A percentile compares a stretch with the other conserved stretches of the same genome.
Conservation (phyloP, 2,888 invertebrate species). For the Petrophora chlorosata region DNA sequence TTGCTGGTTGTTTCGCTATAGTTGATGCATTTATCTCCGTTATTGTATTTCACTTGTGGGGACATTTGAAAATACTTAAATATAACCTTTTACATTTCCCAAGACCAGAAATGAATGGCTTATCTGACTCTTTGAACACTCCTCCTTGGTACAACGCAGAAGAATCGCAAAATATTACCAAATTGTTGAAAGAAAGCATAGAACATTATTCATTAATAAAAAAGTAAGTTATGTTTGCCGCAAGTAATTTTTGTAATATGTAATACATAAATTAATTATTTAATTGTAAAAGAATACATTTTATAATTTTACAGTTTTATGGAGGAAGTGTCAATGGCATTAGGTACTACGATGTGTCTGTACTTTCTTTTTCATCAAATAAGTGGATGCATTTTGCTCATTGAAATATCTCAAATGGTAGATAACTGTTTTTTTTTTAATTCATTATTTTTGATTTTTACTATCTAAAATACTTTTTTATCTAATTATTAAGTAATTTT, state of each 20-base stretch:
- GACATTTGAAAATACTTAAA: conserved; percentile 8
- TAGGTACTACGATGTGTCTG: background rate
- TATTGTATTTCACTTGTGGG: conserved; percentile 5
- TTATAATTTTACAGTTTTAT: conserved; percentile 2
- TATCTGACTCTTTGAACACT: background rate
- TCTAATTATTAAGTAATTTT: background rate
- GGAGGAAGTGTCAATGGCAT: background rate
- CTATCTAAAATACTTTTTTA: background rate
- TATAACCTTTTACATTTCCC: conserved; percentile 2
- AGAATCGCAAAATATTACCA: background rate
- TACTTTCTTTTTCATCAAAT: conserved; percentile 28
- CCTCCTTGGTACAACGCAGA: conserved; percentile 2
- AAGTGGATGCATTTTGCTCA: conserved; percentile 32
- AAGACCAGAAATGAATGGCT: background rate
- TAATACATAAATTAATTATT: too few species aligned
- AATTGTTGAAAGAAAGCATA: background rate
- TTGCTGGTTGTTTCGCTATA: background rate
- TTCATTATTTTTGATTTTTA: background rate
- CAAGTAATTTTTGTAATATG: too few species aligned
- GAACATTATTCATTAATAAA: too few species aligned
- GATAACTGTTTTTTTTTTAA: too few species aligned
- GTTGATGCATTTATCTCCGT: background rate
- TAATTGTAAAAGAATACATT: too few species aligned
- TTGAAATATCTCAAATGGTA: conserved; percentile 36
- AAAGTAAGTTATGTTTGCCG: too few species aligned